Evolutionary conservation across 2,113 vertebrate species (phyloP).

Genomic region (Saccopteryx leptura): DNA sequence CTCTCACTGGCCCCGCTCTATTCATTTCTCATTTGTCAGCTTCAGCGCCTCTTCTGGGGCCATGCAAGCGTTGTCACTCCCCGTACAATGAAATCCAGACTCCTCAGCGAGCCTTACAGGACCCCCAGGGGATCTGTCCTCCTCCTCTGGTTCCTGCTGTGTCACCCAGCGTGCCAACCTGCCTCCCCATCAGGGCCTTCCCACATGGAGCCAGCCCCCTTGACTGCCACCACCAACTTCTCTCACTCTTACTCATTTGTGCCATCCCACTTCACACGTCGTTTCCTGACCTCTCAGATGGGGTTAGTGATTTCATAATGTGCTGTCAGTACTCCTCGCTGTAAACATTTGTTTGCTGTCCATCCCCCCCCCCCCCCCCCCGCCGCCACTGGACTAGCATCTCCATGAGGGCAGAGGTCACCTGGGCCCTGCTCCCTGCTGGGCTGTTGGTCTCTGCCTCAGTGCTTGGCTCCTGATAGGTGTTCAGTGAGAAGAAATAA

Average conservation of each 20-base stretch:
- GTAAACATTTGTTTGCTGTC: not conserved
- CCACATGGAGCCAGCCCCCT: not conserved
- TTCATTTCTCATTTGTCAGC: not conserved
- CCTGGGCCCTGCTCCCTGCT: not conserved
- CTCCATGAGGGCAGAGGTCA: not conserved
- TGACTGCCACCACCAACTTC: accelerated
- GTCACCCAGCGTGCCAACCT: not conserved
- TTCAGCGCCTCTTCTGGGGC: not conserved
- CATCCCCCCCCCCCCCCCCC: too few relatives aligned
- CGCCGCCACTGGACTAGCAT: not conserved
- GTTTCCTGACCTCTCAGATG: not conserved
- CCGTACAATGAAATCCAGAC: not conserved
- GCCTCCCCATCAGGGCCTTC: not conserved
- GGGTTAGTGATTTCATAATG: not conserved
- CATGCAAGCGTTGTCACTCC: too few relatives aligned
- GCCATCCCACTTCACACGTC: not conserved
- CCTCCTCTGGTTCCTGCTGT: not conserved
- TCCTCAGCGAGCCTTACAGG: not conserved
- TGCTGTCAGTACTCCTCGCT: not conserved
- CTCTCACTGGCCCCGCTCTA: too few relatives aligned
- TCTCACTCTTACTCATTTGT: not conserved
- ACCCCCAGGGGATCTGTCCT: not conserved
- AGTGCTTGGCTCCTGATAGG: not conserved
- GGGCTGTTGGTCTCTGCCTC: not conserved
- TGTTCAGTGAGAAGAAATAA: not conserved